These are phyloP conservation scores for Entomobrya proxima DNA, from an alignment of 2,888 invertebrate species.

Conservation along the genomic window DNA sequence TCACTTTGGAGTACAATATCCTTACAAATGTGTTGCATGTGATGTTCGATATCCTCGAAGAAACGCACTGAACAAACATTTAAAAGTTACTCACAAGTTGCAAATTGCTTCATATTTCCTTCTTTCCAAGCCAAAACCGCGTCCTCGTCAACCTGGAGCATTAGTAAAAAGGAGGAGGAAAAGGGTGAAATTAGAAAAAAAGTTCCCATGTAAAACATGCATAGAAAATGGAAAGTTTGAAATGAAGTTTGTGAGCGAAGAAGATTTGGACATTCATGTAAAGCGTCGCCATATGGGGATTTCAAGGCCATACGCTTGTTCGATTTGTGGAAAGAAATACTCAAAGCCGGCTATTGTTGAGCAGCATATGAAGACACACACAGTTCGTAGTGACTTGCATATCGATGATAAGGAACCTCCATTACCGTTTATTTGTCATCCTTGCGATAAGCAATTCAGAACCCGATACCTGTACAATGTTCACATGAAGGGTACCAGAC, in stretches of 20 bases:
- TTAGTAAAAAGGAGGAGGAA: too few relatives aligned
- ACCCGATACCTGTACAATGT: not conserved
- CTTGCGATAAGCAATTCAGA: conserved; percentile 40
- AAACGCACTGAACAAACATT: conserved; percentile 36
- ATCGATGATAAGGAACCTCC: not conserved
- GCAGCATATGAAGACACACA: conserved; percentile 26
- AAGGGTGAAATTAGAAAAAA: not conserved
- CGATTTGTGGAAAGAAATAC: conserved; percentile 39
- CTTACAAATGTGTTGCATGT: conserved; percentile 45
- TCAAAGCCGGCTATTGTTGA: conserved; percentile 15
- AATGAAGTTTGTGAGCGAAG: conserved; percentile 39
- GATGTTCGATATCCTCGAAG: conserved; percentile 33
- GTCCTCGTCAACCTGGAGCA: not conserved
- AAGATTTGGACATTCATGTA: conserved; percentile 41
- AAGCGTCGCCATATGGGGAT: conserved; percentile 49
- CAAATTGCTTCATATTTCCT: conserved; percentile 26
- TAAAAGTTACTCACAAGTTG: conserved; percentile 30
- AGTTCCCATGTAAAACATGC: conserved; percentile 26
- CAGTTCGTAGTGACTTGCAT: conserved; percentile 40
- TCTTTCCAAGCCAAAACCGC: not conserved
- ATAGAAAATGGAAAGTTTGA: not conserved
- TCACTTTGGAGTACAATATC: conserved; percentile 38
- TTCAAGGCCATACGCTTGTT: conserved; percentile 43
- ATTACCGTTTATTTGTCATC: conserved; percentile 5
- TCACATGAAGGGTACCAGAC: conserved; percentile 6